Evolutionary conservation across 1,140 invertebrate species (phyloP).

Genomic region (Dermatophagoides farinae): DNA sequence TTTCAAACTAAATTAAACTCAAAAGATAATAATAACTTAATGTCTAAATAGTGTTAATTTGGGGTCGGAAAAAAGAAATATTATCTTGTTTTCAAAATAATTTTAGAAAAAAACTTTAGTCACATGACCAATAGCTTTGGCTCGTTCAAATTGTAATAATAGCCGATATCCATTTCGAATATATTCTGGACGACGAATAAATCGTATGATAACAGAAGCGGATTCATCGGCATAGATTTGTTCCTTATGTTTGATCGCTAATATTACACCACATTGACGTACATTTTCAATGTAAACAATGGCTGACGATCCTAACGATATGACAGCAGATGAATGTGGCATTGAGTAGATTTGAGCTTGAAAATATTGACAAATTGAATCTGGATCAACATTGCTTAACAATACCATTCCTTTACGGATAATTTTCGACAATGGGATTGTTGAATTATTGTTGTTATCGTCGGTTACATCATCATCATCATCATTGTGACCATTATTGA

Average conservation of each 20-base stretch:
- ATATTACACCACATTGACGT: conserved; percentile 63
- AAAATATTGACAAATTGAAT: conserved; percentile 22
- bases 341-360: conserved; percentile 62
- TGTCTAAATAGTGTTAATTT: background rate
- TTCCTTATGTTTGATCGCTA: conserved; percentile 39
- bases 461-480: conserved; percentile 20
- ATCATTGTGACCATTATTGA: background rate
- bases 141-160: conserved; percentile 65
- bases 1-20: too few species aligned
- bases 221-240: conserved; percentile 56
- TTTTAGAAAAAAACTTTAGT: conserved; percentile 53
- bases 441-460: conserved; percentile 22
- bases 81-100: background rate
- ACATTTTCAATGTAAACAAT: conserved; percentile 87
- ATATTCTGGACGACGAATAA: conserved; percentile 72
- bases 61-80: background rate
- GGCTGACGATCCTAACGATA: conserved; percentile 71
- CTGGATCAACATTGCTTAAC: background rate
- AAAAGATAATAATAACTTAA: background rate
- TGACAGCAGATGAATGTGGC: conserved; percentile 50
- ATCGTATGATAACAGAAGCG: conserved; percentile 66
- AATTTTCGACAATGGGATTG: conserved; percentile 7
- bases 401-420: conserved; percentile 58
- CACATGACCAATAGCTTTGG: conserved; percentile 73
- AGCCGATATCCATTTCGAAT: conserved; percentile 63